Evolutionary conservation across 2,888 invertebrate genomes (phyloP).

Genomic region (Cephus pygmeus): DNA sequence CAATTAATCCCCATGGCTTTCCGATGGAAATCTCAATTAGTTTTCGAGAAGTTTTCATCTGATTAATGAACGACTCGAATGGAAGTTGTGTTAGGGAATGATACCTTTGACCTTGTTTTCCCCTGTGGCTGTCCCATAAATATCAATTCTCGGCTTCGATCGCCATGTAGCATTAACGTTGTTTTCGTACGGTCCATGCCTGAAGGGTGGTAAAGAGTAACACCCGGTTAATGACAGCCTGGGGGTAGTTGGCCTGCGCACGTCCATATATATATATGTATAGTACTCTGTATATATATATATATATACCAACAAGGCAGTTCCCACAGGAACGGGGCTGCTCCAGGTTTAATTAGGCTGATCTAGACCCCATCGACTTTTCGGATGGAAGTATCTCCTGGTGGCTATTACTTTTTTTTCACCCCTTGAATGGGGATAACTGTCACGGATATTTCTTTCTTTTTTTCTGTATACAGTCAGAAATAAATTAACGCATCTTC

Average conservation of each 20-base stretch:
- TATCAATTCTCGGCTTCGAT: neutral
- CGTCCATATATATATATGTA: constrained; percentile 1
- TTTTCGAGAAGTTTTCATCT: neutral
- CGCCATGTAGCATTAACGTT: constrained; percentile 1
- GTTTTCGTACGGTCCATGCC: constrained; percentile 17
- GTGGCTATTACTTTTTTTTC: neutral
- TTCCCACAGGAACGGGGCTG: neutral
- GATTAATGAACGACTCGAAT: neutral
- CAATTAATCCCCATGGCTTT: neutral
- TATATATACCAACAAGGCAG: neutral
- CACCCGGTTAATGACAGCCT: constrained; percentile 22
- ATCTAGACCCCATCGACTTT: neutral
- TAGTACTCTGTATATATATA: neutral
- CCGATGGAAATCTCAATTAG: neutral
- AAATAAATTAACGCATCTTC: neutral
- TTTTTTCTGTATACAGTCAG: neutral
- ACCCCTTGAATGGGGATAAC: neutral
- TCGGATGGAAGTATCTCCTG: neutral
- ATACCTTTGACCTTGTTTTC: neutral
- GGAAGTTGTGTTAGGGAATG: neutral
- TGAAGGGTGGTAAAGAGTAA: constrained; percentile 13
- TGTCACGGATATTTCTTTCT: neutral
- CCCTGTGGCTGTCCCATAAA: neutral
- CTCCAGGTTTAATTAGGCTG: constrained; percentile 4
- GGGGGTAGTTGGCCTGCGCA: constrained; percentile 16